Evolutionary conservation across 1,140 invertebrate species (phyloP), one percentile per base, ranked within the genome.

Genomic region (Scaptomyza graminum): DNA sequence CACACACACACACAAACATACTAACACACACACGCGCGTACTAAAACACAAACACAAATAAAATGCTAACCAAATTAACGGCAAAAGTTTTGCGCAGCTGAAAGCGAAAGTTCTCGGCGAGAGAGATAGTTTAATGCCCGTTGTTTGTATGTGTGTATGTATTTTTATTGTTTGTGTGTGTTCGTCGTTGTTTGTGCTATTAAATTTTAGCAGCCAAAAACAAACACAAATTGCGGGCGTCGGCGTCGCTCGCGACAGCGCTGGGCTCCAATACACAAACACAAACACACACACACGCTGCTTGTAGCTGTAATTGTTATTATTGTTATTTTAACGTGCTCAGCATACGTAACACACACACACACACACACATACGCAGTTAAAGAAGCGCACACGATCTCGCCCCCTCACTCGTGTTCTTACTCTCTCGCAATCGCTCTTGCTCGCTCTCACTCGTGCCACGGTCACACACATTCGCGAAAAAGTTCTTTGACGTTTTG

Each of bases 401-500:
- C 50, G 28, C 34, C 54, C 52, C 18, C 47, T 44, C 64, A 37
- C 16, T 47, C 47, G 28, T 57, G 46, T 25, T 25, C 50, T 55
- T 43, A n/a, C 18, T 15, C 44, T 71, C 72, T 79, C 43, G 0
- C 31, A 34, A 34, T 34, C 7, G 31, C 8, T 8, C 31, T 34
- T 74, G 57, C 57, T 61, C 72, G 25, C 57, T 57, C 55, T 55
- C 47, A 37, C 61, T 55, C 43, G 39, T n/a, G 37, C 37, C 72
- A 72, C 69, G 71, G 79, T 71, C 71, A 69, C 63, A 60, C 59
- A 75, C 67, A 67, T 74, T 87, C 73, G 83, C 83, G 56, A 88
- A 87, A 87, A 87, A 87, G 83, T 87, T 87, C 83, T 87, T 87
- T 88, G 83, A 83, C 83, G 82, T 75, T 87, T 87, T 87, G 82